phyloP scores from a whole-genome alignment of 1,140 invertebrate genomes.

The Hermatobates lingyangjiaoensis region DNA sequence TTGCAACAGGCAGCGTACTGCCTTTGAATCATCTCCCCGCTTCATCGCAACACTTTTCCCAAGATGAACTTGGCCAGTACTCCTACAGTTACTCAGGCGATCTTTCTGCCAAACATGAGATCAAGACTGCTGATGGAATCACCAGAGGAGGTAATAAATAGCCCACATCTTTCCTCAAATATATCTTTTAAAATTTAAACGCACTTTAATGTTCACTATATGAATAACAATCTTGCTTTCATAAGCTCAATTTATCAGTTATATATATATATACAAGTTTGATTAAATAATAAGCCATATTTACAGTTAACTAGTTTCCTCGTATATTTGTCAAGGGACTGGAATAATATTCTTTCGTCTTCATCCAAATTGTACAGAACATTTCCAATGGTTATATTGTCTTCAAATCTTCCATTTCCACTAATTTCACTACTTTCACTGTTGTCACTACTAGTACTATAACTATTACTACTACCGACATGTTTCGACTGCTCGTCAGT shows the following conservation, averaged over 20 bases:
- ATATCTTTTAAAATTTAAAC: background rate
- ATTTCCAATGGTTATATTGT: too few species aligned
- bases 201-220: background rate
- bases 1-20: too few species aligned
- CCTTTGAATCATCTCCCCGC: too few species aligned
- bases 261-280: background rate
- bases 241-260: background rate
- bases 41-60: slow-evolving; percentile 31
- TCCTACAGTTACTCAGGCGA: slow-evolving; percentile 45
- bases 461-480: too few species aligned
- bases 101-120: slow-evolving; percentile 41
- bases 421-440: too few species aligned
- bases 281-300: background rate
- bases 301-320: background rate
- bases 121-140: slow-evolving; percentile 36
- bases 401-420: too few species aligned
- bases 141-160: slow-evolving; percentile 30
- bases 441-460: too few species aligned
- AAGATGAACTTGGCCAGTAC: slow-evolving; percentile 40
- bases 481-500: too few species aligned
- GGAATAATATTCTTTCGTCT: too few species aligned
- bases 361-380: too few species aligned
- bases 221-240: background rate
- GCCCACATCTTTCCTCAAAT: background rate
- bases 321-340: too few species aligned